Evolutionary conservation across 2,888 invertebrate genomes (phyloP).

Genomic region (Osmoderma eremita): DNA sequence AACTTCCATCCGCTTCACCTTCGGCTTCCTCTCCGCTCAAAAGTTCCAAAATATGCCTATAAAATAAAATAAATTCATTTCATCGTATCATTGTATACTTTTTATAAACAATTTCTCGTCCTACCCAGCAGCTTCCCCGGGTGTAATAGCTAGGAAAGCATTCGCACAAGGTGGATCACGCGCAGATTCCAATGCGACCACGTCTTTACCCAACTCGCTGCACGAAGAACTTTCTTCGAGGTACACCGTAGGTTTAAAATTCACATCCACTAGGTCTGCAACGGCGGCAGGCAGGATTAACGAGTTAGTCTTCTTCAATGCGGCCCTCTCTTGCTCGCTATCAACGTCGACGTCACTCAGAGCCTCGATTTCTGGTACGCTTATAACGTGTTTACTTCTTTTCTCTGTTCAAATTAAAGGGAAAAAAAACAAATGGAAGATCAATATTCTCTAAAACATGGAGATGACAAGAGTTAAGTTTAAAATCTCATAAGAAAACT

Average conservation of each 20-base stretch:
- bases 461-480: no score
- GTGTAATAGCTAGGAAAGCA: conserved; percentile 58
- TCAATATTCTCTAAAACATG: no score
- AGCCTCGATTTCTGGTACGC: conserved; percentile 56
- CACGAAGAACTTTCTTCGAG: conserved; percentile 63
- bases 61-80: conserved; percentile 41
- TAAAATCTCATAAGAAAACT: no score
- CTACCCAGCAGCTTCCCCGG: conserved; percentile 57
- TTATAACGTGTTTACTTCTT: conserved; percentile 52
- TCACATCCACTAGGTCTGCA: conserved; percentile 57
- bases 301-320: conserved; percentile 56
- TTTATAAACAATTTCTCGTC: no score
- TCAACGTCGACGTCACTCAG: conserved; percentile 61
- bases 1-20: conserved; percentile 76
- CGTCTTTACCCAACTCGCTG: conserved; percentile 62
- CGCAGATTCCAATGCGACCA: conserved; percentile 53
- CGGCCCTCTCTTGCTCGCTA: conserved; percentile 59
- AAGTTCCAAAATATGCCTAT: conserved; percentile 73
- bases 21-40: conserved; percentile 71
- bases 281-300: conserved; percentile 59
- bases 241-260: conserved; percentile 58
- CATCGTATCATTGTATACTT: background rate
- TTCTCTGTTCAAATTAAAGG: conserved; percentile 42
- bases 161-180: conserved; percentile 57
- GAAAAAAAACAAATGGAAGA: conserved; percentile 10